Percentiles rank a stretch among this genome's conserved stretches.
Conservation (phyloP, 92 coral and sea anemone genomes). For the Porites lobata region DNA sequence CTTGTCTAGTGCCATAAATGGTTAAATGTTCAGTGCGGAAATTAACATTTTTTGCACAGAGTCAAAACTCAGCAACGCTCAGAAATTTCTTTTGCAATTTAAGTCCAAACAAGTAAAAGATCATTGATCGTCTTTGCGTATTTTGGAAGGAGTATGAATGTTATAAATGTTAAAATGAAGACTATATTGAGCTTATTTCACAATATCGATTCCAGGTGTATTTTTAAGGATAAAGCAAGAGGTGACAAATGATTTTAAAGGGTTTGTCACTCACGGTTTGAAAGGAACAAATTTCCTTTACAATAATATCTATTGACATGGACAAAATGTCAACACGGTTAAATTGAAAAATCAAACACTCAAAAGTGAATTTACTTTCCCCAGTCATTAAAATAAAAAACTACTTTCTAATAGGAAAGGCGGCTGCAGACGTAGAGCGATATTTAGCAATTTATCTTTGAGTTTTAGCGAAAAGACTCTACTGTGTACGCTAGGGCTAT, state of each 20-base stretch:
- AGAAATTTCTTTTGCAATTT: background rate
- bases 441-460: slow-evolving; percentile 1
- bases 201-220: slow-evolving; percentile 15
- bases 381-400: background rate
- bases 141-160: background rate
- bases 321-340: slow-evolving; percentile 36
- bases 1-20: background rate
- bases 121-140: background rate
- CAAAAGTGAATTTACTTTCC: slow-evolving; percentile 31
- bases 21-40: background rate
- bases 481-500: background rate
- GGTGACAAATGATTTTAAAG: slow-evolving; percentile 5
- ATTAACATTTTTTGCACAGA: background rate
- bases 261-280: slow-evolving; percentile 34
- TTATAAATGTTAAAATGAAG: background rate
- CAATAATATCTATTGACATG: slow-evolving; percentile 11
- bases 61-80: background rate
- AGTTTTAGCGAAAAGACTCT: background rate
- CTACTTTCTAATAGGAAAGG: background rate
- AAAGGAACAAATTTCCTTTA: slow-evolving; percentile 8
- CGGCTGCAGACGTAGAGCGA: background rate
- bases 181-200: background rate
- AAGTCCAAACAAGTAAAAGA: background rate
- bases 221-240: background rate
- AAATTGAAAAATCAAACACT: slow-evolving; percentile 50